phyloP scores from a whole-genome alignment of 1,140 invertebrate genomes.

The Papilio glaucus region DNA sequence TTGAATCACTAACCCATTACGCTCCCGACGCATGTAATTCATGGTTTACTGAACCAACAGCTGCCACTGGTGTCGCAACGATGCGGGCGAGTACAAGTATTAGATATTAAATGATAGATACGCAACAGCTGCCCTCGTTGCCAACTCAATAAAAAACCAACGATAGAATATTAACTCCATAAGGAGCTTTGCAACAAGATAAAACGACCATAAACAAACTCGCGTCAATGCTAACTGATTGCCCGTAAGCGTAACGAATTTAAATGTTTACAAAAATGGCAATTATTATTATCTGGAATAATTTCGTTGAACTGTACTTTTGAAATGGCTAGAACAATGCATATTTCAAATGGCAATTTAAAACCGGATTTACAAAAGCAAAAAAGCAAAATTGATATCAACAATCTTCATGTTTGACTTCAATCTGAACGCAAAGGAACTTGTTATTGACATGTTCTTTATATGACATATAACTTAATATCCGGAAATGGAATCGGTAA shows the following conservation, averaged over 20 bases:
- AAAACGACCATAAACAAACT: neutral
- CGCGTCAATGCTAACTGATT: no score
- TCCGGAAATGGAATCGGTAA: neutral
- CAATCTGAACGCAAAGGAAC: neutral
- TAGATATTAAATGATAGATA: slow-evolving; percentile 42
- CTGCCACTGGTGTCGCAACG: slow-evolving; percentile 53
- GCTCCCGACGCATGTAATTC: slow-evolving; percentile 50
- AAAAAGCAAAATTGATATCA: neutral
- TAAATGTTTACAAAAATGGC: no score
- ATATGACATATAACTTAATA: neutral
- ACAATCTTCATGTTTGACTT: no score
- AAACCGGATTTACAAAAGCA: no score
- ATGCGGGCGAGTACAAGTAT: slow-evolving; percentile 61
- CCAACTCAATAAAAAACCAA: slow-evolving; percentile 7
- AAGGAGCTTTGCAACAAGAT: neutral
- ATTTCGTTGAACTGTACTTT: no score
- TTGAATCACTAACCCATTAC: slow-evolving; percentile 57
- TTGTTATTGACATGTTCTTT: neutral
- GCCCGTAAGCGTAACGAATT: no score
- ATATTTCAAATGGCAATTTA: no score
- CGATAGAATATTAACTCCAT: neutral
- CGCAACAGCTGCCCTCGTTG: slow-evolving; percentile 47
- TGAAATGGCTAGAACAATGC: no score
- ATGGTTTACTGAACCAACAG: slow-evolving; percentile 68
- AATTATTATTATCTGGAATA: neutral